Base-by-base conservation (phyloP, 2,113 vertebrate genomes). In the Chamaetylas fuelleborni region DNA sequence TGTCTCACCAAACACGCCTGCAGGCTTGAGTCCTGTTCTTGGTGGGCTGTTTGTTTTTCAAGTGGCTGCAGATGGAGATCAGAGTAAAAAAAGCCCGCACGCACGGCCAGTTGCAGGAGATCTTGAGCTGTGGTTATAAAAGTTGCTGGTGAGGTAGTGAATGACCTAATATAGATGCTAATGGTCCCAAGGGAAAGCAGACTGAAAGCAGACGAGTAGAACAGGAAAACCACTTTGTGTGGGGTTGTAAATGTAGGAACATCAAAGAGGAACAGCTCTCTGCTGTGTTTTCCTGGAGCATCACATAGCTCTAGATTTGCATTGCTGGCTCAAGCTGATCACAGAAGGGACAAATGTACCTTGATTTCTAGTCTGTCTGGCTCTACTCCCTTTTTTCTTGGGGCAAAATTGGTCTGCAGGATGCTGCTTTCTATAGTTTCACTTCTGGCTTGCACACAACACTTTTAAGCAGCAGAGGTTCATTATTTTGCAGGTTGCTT, bases 401-500 rank as follows among this genome's bases (percentile, higher is more conserved):
- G 18, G 24, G 9, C 33, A 73, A 60, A 91, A 50, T 19, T 67
- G 28, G 5, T 43, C 19, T 66, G 7, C 16, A 20, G 64, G 18
- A 16, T 74, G 40, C 40, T 74, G 16, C 23, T 58, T 81, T 45
- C 43, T 65, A 1, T 72, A 82, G 5, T 51, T 82, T 81, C 20
- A 14, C 16, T 29, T 76, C 29, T 47, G n/a, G 28, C 51, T 88
- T 78, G 48, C 14, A 29, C 3, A 3, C 15, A 50, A 8, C 26
- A 34, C 18, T 12, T 53, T 36, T 25, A 71, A 48, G 36, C 31
- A 38, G 11, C 19, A 40, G 29, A 67, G 28, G 54, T 81, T 34
- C 17, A 4, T 95, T 53, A 45, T 90, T 91, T 95, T 83, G 53
- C 91, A 98, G 98, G 97, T 98, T 92, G 98, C 98, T 88, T 98